Conservation (phyloP, 1,140 invertebrate genomes). For the Watersipora subatra region DNA sequence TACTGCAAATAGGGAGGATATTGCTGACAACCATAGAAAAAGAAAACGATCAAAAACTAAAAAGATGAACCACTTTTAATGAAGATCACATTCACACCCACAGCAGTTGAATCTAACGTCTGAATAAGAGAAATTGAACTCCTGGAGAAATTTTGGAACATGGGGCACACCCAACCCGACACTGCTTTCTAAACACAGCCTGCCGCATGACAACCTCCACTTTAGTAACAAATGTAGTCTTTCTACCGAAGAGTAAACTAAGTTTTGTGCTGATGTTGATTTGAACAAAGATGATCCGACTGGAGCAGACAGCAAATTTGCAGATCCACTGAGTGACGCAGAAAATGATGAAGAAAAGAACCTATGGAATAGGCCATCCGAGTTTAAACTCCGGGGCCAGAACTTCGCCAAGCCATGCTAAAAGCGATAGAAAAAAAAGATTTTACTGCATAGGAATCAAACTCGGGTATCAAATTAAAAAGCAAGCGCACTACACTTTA, state of each 20-base stretch:
- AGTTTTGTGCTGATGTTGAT: conserved; percentile 90
- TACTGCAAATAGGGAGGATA: background rate
- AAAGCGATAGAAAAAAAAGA: too few species aligned
- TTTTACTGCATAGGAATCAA: too few species aligned
- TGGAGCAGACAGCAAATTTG: conserved; percentile 10
- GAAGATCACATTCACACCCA: background rate
- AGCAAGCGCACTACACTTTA: too few species aligned
- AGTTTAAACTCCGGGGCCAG: conserved; percentile 31
- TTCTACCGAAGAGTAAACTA: conserved; percentile 65
- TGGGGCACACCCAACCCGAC: too few species aligned
- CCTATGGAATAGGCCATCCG: too few species aligned
- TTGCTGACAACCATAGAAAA: background rate
- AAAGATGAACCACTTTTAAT: background rate
- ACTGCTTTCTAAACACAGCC: conserved; percentile 57
- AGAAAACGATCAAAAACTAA: background rate
- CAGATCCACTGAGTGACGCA: conserved; percentile 11
- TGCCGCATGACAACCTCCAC: conserved; percentile 45
- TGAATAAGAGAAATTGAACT: too few species aligned
- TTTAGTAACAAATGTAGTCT: conserved; percentile 23
- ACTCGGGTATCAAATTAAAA: too few species aligned
- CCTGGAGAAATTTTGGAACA: too few species aligned
- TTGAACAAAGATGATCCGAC: conserved; percentile 56
- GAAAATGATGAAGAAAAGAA: conserved; percentile 21
- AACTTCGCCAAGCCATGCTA: too few species aligned
- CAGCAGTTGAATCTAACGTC: too few species aligned